phyloP scores from a whole-genome alignment of 2,113 vertebrate species.

The Pteruthius melanotis region DNA sequence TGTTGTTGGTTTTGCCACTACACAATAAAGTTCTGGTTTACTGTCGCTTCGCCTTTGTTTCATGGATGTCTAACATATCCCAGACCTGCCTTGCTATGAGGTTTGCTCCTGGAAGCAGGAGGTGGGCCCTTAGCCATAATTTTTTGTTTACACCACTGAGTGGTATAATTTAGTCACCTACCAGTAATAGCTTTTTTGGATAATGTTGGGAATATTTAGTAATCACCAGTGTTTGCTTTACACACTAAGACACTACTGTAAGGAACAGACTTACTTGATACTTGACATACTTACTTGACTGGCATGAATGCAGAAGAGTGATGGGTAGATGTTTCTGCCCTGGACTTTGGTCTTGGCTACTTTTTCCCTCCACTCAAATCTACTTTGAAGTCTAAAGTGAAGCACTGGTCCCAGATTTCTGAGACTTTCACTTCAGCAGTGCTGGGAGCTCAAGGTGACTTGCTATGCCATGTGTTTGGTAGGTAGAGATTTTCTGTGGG shows the following conservation, averaged over 20 bases:
- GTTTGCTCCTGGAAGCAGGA: not conserved
- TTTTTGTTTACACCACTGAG: not conserved
- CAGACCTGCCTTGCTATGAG: not conserved
- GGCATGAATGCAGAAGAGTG: not conserved
- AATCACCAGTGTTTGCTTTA: not conserved
- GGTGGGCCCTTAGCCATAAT: not conserved
- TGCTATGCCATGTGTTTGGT: not conserved
- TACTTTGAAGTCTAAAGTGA: not conserved
- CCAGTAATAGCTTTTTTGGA: not conserved
- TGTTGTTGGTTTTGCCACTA: not conserved
- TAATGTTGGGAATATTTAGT: not conserved
- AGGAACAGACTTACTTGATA: not conserved
- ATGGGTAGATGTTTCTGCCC: not conserved
- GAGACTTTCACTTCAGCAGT: not conserved
- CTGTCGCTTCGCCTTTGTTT: not conserved
- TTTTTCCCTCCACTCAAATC: not conserved
- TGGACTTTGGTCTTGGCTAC: not conserved
- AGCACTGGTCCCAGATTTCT: not conserved
- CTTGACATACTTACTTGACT: not conserved
- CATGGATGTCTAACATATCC: not conserved
- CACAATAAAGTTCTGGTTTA: not conserved
- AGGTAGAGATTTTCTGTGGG: not conserved
- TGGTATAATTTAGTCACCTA: not conserved
- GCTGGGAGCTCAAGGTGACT: not conserved
- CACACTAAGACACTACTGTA: fast-evolving